Evolutionary conservation across 2,113 vertebrate genomes (phyloP).

Genomic region (Bubo bubo): DNA sequence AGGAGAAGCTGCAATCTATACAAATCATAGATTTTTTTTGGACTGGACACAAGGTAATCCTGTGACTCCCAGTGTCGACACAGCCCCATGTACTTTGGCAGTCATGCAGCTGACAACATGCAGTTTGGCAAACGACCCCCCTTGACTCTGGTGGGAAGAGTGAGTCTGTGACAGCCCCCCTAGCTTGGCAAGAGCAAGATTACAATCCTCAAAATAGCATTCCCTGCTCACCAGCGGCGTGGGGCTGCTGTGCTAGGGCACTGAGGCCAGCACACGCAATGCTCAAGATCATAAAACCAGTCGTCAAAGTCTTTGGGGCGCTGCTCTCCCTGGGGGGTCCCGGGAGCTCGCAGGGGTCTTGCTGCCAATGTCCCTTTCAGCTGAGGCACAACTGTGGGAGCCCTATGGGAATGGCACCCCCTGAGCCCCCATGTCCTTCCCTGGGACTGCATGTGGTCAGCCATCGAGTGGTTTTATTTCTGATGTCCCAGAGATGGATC

Average conservation of each 20-base stretch:
- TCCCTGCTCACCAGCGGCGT: fast-evolving
- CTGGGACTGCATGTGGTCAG: background rate
- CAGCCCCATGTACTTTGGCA: fast-evolving
- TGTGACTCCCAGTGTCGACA: background rate
- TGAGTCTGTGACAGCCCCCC: background rate
- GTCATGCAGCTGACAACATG: fast-evolving
- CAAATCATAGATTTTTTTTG: background rate
- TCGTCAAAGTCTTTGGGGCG: fast-evolving
- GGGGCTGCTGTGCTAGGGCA: background rate
- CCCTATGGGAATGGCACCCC: fast-evolving
- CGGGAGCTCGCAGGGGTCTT: fast-evolving
- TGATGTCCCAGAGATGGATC: background rate
- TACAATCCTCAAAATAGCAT: background rate
- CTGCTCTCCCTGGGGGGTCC: background rate
- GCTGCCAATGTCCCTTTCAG: fast-evolving
- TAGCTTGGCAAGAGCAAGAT: background rate
- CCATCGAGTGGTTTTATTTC: background rate
- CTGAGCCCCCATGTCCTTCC: background rate
- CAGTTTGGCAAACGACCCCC: background rate
- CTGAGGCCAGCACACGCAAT: fast-evolving
- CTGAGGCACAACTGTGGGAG: background rate
- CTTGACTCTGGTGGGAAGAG: background rate
- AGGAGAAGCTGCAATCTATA: background rate
- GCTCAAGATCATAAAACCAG: background rate
- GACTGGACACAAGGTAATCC: background rate